Conservation (phyloP, 2,113 vertebrate species). For the Syngnathus typhle region DNA sequence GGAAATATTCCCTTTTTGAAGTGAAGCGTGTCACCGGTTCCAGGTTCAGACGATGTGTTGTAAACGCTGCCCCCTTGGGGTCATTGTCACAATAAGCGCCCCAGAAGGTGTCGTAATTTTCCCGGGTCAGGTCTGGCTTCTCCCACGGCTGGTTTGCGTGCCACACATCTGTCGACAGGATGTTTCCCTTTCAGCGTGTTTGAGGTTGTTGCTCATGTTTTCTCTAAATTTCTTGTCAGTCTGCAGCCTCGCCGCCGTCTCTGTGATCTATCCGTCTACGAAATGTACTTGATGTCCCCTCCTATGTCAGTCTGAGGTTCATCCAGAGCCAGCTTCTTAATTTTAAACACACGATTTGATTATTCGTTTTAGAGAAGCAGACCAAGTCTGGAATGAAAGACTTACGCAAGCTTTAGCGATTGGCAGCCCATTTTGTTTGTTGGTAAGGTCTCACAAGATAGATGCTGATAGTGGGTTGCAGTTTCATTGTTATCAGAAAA, state of each 20-base stretch:
- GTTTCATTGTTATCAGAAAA: background rate
- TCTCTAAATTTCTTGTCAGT: slow-evolving; percentile 18
- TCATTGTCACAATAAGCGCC: background rate
- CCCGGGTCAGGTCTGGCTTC: slow-evolving; percentile 16
- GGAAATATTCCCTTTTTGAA: background rate
- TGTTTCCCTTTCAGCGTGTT: slow-evolving; percentile 43
- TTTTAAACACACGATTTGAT: background rate
- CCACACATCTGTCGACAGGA: slow-evolving; percentile 41
- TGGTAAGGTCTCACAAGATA: background rate
- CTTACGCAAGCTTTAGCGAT: background rate
- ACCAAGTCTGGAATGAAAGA: background rate
- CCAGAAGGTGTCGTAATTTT: background rate
- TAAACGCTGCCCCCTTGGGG: background rate
- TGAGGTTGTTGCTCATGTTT: slow-evolving; percentile 41
- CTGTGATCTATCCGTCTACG: background rate
- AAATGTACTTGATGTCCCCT: background rate
- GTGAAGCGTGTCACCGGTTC: background rate
- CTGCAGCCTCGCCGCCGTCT: background rate
- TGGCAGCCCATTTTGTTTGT: too few species aligned
- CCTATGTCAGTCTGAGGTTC: background rate
- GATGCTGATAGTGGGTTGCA: background rate
- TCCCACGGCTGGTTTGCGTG: slow-evolving; percentile 26
- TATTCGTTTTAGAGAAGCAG: background rate
- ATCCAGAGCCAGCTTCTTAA: background rate
- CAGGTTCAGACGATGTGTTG: background rate